phyloP scores from a whole-genome alignment of 1,140 invertebrate species.

The Dendroctonus ponderosae region DNA sequence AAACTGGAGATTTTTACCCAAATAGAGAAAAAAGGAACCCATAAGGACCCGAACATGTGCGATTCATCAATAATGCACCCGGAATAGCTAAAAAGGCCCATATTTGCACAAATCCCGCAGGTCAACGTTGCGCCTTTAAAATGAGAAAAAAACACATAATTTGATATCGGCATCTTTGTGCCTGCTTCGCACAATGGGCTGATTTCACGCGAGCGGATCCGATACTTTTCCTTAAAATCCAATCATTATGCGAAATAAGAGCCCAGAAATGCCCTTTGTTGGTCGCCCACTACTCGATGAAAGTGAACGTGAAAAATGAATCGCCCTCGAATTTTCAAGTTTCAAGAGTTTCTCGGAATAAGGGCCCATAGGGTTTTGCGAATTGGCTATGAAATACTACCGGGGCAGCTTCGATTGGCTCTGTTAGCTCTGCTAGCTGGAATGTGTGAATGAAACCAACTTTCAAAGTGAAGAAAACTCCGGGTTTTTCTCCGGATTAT shows the following conservation, averaged over 20 bases:
- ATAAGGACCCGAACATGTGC: constrained; percentile 37
- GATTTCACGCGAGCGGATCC: constrained; percentile 35
- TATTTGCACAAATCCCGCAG: constrained; percentile 37
- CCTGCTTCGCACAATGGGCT: constrained; percentile 29
- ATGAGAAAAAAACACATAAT: constrained; percentile 34
- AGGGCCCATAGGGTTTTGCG: neutral
- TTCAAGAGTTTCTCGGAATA: constrained; percentile 30
- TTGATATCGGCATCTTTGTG: constrained; percentile 38
- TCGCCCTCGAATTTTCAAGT: constrained; percentile 25
- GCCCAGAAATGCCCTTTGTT: constrained; percentile 24
- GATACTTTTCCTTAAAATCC: constrained; percentile 29
- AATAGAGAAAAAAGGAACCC: constrained; percentile 29
- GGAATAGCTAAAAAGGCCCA: constrained; percentile 27
- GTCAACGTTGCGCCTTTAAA: constrained; percentile 22
- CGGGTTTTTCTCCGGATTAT: too few species aligned
- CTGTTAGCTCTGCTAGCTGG: too few species aligned
- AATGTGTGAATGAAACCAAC: too few species aligned
- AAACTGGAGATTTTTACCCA: constrained; percentile 29
- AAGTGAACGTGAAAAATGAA: constrained; percentile 33
- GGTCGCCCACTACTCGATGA: constrained; percentile 26
- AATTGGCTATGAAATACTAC: constrained; percentile 21
- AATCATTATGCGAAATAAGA: constrained; percentile 34
- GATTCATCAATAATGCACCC: constrained; percentile 29
- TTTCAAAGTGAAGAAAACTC: too few species aligned
- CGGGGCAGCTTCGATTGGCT: neutral